Percentiles rank a stretch among this genome's conserved stretches.
These are phyloP conservation scores for Sigmodon hispidus DNA, from an alignment of 2,113 vertebrate species.

Conservation along the genomic window DNA sequence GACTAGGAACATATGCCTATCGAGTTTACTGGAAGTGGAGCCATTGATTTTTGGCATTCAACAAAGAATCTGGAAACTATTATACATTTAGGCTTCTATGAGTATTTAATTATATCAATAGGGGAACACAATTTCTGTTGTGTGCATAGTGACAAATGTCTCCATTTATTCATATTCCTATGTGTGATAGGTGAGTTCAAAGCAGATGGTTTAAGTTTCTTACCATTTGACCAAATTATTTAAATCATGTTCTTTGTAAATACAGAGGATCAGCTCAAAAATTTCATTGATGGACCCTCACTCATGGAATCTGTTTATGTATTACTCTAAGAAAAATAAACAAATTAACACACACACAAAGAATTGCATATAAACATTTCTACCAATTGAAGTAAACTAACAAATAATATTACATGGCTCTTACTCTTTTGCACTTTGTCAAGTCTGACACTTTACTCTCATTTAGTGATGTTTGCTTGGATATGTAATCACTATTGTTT, in stretches of 20 bases:
- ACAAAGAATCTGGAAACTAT: conserved; percentile 89
- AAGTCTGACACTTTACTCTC: not conserved
- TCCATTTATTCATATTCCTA: conserved; percentile 88
- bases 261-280: conserved; percentile 72
- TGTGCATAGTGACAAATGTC: conserved; percentile 88
- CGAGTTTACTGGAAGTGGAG: conserved; percentile 77
- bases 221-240: conserved; percentile 82
- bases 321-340: conserved; percentile 59
- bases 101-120: conserved; percentile 91
- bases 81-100: conserved; percentile 87
- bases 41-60: conserved; percentile 89
- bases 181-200: conserved; percentile 85
- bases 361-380: conserved; percentile 39
- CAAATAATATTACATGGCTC: not conserved
- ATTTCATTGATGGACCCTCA: conserved; percentile 63
- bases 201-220: conserved; percentile 85
- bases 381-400: not conserved
- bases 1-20: conserved; percentile 90
- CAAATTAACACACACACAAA: conserved; percentile 35
- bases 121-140: conserved; percentile 89
- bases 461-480: conserved; percentile 17
- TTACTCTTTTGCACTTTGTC: not conserved
- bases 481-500: conserved; percentile 23
- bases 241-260: conserved; percentile 80
- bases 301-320: conserved; percentile 42